Evolutionary conservation across 2,113 vertebrate species (phyloP), one percentile per base, ranked within the genome.

Genomic region (Halichoeres trimaculatus): DNA sequence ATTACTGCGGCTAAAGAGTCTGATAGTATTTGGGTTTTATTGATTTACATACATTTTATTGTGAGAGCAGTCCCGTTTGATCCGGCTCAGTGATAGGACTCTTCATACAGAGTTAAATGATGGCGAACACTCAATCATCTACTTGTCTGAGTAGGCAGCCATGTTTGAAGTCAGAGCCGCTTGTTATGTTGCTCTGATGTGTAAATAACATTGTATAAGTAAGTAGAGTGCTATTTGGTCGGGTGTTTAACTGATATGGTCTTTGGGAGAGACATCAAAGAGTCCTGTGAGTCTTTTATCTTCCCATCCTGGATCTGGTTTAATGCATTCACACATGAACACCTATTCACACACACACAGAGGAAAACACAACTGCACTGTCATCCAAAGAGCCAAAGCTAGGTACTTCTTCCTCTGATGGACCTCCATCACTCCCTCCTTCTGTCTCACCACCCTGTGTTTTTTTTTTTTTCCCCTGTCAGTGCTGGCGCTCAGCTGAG

Each of bases 201-300:
- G 80, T 70, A 76, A 88, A 86, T 72, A 69, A 69, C 38, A 57
- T 47, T 8, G 74, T 53, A 55, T 43, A 48, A 36, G 70, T 80
- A 84, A 75, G 55, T 67, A 68, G 79, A 81, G 76, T 60, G 66
- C 63, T 82, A 73, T 76, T 84, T 83, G 61, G 70, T 85, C 79
- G 80, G 80, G 73, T 80, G 80, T 87, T 83, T 83, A 86, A 86
- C 85, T 79, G 76, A 85, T 58, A 67, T n/a, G 59, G 69, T 78
- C 65, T 83, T 72, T 80, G 52, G 76, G 73, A 67, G 73, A 22
- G 11, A 83, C 79, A 85, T 89, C 65, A 87, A 89, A 88, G 65
- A 7, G 34, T 76, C 11, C 57, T 34, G 22, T 58, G 41, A 74
- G 45, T 76, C 70, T 88, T 86, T 86, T 78, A 86, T 88, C 81